Evolutionary conservation across 1,140 invertebrate genomes (phyloP).

Genomic region (Eulimnadia texana): DNA sequence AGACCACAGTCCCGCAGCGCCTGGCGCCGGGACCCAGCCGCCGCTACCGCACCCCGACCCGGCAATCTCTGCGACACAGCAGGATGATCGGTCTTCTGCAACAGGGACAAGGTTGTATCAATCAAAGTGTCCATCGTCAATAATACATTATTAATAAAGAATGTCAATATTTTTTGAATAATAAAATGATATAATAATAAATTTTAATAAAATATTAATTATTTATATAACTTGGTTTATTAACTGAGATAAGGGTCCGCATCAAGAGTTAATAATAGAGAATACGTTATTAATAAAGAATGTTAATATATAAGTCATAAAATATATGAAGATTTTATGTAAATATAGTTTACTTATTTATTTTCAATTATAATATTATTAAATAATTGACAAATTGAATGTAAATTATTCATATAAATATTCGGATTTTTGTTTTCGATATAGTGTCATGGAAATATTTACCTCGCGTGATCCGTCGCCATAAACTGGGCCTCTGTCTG

Average conservation of each 20-base stretch:
- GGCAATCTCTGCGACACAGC: constrained; percentile 50
- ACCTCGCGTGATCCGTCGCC: constrained; percentile 33
- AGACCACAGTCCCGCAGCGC: constrained; percentile 53
- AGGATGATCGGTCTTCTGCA: constrained; percentile 41
- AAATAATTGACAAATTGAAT: not conserved
- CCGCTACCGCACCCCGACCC: constrained; percentile 43
- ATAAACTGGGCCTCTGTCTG: constrained; percentile 38
- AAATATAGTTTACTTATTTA: too few relatives aligned
- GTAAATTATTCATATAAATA: too few relatives aligned
- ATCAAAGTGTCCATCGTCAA: not conserved
- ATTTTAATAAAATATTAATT: too few relatives aligned
- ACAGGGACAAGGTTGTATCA: constrained; percentile 32
- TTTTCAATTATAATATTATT: not conserved
- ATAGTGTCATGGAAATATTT: constrained; percentile 28
- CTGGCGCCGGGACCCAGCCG: constrained; percentile 32
- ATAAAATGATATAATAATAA: too few relatives aligned
- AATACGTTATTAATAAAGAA: too few relatives aligned
- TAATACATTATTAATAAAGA: too few relatives aligned
- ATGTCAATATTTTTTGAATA: too few relatives aligned
- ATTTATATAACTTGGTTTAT: too few relatives aligned
- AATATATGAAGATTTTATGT: too few relatives aligned
- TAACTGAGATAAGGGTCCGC: too few relatives aligned
- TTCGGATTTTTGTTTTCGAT: constrained; percentile 2
- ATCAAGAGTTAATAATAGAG: too few relatives aligned
- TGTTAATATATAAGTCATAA: too few relatives aligned